These are phyloP conservation scores for Blastobasis adustella DNA, from an alignment of 2,888 invertebrate genomes.

Conservation along the genomic window DNA sequence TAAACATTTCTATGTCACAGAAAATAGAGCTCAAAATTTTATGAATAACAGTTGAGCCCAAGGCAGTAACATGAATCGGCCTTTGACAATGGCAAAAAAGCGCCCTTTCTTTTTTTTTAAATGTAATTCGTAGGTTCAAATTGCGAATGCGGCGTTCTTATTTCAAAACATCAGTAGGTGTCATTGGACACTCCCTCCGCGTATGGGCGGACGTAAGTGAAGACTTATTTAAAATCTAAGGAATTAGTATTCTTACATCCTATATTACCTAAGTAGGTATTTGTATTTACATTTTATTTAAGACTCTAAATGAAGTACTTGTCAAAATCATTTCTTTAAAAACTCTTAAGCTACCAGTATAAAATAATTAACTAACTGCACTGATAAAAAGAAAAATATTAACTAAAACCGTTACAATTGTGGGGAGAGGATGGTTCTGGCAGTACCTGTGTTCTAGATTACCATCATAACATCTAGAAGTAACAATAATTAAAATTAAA, in stretches of 20 bases:
- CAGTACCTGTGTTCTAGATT: no score
- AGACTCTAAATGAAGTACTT: neutral
- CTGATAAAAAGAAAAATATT: no score
- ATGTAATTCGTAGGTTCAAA: constrained; percentile 72
- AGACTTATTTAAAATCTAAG: neutral
- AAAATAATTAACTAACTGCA: constrained; percentile 1
- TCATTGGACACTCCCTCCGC: constrained; percentile 67
- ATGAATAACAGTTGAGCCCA: neutral
- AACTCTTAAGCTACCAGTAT: neutral
- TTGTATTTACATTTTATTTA: neutral
- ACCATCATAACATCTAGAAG: neutral
- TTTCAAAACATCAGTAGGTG: constrained; percentile 74
- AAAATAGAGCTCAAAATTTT: constrained; percentile 23
- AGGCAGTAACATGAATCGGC: constrained; percentile 15
- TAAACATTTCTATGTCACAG: constrained; percentile 2
- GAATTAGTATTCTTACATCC: neutral
- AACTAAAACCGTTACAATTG: no score
- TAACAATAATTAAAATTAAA: neutral
- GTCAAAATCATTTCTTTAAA: neutral
- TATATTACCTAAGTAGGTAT: neutral
- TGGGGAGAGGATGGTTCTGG: no score
- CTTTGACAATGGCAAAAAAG: constrained; percentile 36
- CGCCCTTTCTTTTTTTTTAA: constrained; percentile 62
- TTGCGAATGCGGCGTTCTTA: constrained; percentile 72
- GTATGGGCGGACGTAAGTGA: constrained; percentile 37